phyloP scores from a whole-genome alignment of 2,113 vertebrate species.

The Poeciliopsis prolifica region DNA sequence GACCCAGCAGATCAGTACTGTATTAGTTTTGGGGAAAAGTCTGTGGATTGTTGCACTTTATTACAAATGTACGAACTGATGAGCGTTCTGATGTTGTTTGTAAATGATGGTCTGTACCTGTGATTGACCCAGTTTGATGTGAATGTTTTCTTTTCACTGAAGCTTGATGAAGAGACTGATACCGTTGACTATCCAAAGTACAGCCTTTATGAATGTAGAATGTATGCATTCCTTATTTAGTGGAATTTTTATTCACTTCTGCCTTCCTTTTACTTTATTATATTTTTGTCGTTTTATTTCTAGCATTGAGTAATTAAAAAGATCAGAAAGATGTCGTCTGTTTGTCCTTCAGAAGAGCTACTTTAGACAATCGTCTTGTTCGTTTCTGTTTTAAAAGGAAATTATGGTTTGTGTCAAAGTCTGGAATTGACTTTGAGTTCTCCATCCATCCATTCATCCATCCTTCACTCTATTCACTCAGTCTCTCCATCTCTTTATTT shows the following conservation, averaged over 20 bases:
- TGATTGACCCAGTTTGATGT: not conserved
- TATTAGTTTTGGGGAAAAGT: not conserved
- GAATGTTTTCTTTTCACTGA: slow-evolving; percentile 15
- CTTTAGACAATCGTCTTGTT: not conserved
- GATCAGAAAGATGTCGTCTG: not conserved
- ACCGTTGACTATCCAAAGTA: not conserved
- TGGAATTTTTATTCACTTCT: not conserved
- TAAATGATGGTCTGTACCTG: not conserved
- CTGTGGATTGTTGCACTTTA: slow-evolving; percentile 1
- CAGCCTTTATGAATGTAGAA: slow-evolving; percentile 28
- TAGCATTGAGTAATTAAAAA: too few relatives aligned
- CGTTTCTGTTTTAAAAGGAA: not conserved
- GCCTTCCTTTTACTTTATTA: not conserved
- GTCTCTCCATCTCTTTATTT: too few relatives aligned
- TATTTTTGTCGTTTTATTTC: not conserved
- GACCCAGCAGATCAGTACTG: not conserved
- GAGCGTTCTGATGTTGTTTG: not conserved
- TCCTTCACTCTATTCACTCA: not conserved
- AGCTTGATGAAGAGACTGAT: not conserved
- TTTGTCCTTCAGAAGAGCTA: not conserved
- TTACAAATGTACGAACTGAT: not conserved
- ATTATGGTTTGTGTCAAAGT: not conserved
- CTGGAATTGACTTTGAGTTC: not conserved
- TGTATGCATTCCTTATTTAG: not conserved
- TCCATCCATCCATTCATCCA: not conserved